Evolutionary conservation across 2,113 vertebrate genomes (phyloP).

Genomic region (Calonectris borealis): DNA sequence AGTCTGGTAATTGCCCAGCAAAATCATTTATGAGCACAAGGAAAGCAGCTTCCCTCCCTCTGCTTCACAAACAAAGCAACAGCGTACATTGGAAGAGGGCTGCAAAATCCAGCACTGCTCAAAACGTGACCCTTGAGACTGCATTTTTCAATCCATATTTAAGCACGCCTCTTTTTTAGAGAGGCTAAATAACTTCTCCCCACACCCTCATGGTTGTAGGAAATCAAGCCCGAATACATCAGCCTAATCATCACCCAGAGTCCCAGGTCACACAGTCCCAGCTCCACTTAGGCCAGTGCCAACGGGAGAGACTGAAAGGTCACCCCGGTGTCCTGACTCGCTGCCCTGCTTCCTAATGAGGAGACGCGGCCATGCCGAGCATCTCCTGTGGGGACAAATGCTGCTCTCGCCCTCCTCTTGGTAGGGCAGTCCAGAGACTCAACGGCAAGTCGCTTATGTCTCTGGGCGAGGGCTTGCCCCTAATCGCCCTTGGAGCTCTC

Average conservation of each 20-base stretch:
- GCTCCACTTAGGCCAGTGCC: background rate
- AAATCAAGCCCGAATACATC: background rate
- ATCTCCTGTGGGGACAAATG: background rate
- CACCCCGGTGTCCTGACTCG: background rate
- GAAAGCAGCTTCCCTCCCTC: background rate
- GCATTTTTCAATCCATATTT: background rate
- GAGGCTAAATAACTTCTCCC: background rate
- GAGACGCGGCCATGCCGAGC: fast-evolving
- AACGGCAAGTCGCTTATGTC: fast-evolving
- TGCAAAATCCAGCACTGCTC: background rate
- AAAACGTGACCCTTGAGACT: background rate
- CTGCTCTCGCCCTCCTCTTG: background rate
- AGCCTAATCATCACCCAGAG: background rate
- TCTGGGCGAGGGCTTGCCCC: background rate
- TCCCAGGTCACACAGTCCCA: background rate
- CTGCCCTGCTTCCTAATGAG: background rate
- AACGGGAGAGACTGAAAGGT: background rate
- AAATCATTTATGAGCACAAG: background rate
- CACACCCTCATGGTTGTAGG: background rate
- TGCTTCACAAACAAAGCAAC: background rate
- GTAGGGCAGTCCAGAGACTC: background rate
- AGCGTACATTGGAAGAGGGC: fast-evolving
- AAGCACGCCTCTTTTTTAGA: background rate
- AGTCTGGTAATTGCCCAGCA: background rate
- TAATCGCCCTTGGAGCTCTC: background rate